Base-by-base conservation (phyloP, 2,797 vertebrate genomes). In the Furcifer pardalis region DNA sequence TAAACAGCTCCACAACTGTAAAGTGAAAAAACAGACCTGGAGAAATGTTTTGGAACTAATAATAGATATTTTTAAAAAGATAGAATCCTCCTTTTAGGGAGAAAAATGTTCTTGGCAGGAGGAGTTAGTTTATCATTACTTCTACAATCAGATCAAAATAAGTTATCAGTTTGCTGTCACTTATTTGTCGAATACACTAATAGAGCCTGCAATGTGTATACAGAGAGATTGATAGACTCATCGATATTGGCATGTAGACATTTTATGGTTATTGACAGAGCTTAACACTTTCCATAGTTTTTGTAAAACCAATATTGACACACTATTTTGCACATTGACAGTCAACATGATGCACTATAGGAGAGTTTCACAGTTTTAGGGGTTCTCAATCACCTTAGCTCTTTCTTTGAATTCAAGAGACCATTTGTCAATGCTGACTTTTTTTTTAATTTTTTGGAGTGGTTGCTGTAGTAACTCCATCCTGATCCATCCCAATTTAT, bases 181-280 rank as follows among this genome's bases (percentile, higher is more conserved):
- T 94, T 85, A 89, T 92, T 86, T 27, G 81, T 88, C 90, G 80
- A 82, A 92, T 85, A 90, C 90, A 93, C 89, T 65, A 89, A 93
- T 89, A 91, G 91, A 91, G 86, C 91, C 87, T 82, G 91, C 90
- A 89, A 74, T 85, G 79, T 85, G 71, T 83, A 52, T 65, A 86
- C 71, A 89, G 81, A 91, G 87, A 89, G 77, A 75, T 60, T 92
- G 86, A 94, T 90, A 90, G 89, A 91, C 88, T 89, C 92, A 91
- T 88, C 93, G 91, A 90, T 95, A 96, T 96, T 94, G 93, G 88
- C 96, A 96, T 94, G 83, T 92, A 93, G 93, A 96, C 93, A 91
- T 19, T 93, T 96, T 96, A 96, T 95, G 95, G 94, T 90, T 96
- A 97, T 97, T 96, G 97, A 97, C 96, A 96, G 87, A 87, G 94